Evolutionary conservation across 92 coral and sea anemone genomes (phyloP).

Genomic region (Palythoa grandiflora): DNA sequence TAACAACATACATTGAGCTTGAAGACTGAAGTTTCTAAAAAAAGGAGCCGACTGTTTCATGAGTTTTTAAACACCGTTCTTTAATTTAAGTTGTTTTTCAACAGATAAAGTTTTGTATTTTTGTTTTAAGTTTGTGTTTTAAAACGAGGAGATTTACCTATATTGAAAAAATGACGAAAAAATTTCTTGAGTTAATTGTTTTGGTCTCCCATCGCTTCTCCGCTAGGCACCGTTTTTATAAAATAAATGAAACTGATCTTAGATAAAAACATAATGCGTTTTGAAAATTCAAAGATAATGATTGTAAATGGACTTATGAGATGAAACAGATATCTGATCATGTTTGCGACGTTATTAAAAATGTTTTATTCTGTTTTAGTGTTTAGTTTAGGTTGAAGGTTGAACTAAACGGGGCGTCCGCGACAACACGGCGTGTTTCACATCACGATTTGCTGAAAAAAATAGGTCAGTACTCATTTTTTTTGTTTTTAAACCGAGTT

Average conservation of each 20-base stretch:
- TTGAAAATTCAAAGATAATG: slow-evolving; percentile 7
- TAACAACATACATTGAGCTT: neutral
- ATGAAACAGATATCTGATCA: slow-evolving; percentile 12
- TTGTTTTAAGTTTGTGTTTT: neutral
- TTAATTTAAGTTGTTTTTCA: neutral
- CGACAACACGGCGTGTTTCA: neutral
- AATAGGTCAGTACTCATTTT: neutral
- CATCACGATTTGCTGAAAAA: neutral
- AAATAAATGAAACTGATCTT: slow-evolving; percentile 1
- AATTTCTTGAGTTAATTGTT: neutral
- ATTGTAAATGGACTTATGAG: slow-evolving; percentile 5
- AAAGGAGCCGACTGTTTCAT: neutral
- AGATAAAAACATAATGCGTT: neutral
- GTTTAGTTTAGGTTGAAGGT: neutral
- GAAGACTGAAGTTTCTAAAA: no score
- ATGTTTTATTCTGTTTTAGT: neutral
- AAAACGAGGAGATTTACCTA: neutral
- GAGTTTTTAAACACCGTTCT: neutral
- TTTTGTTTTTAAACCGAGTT: neutral
- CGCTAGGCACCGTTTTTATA: neutral
- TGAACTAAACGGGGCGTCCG: neutral
- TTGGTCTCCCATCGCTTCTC: neutral
- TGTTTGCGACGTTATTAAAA: slow-evolving; percentile 5
- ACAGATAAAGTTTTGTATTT: neutral
- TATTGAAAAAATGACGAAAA: neutral